A percentile compares a stretch with the other conserved stretches of the same genome.
Evolutionary conservation across 2,797 vertebrate species (phyloP).

Genomic region (Bradypus variegatus): DNA sequence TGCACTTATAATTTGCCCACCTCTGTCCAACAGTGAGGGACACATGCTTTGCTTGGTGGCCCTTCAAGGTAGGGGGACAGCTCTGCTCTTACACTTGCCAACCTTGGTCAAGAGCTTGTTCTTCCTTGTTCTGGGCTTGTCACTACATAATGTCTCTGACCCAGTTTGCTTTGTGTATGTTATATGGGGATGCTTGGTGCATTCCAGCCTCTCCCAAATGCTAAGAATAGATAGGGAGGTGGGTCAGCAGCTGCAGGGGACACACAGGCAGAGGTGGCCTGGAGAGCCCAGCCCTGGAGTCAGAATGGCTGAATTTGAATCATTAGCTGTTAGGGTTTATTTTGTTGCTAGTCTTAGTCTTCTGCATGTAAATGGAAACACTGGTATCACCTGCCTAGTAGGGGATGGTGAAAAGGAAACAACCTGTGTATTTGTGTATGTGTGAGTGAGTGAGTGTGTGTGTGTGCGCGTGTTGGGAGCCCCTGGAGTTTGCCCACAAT

Average conservation of each 20-base stretch:
- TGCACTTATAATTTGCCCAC: too few relatives aligned
- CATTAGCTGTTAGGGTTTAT: background rate
- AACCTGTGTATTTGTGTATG: too few relatives aligned
- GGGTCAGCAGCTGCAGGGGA: background rate
- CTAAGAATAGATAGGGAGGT: accelerated
- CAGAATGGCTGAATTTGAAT: background rate
- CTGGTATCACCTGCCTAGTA: background rate
- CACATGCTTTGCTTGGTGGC: background rate
- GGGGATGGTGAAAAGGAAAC: background rate
- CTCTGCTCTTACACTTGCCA: background rate
- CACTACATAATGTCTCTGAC: background rate
- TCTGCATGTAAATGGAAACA: background rate
- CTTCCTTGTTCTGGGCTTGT: background rate
- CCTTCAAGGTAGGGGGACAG: background rate
- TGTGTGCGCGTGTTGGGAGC: background rate
- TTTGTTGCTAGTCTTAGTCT: background rate
- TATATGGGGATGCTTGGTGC: background rate
- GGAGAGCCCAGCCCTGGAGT: background rate
- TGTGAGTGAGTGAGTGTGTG: too few relatives aligned
- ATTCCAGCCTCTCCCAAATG: background rate
- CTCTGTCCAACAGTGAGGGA: background rate
- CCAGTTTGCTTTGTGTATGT: background rate
- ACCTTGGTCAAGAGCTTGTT: background rate
- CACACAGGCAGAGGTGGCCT: background rate
- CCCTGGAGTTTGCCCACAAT: background rate